Evolutionary conservation across 2,888 invertebrate genomes (phyloP), one percentile per base, ranked within the genome.

Genomic region (Globia sparganii): DNA sequence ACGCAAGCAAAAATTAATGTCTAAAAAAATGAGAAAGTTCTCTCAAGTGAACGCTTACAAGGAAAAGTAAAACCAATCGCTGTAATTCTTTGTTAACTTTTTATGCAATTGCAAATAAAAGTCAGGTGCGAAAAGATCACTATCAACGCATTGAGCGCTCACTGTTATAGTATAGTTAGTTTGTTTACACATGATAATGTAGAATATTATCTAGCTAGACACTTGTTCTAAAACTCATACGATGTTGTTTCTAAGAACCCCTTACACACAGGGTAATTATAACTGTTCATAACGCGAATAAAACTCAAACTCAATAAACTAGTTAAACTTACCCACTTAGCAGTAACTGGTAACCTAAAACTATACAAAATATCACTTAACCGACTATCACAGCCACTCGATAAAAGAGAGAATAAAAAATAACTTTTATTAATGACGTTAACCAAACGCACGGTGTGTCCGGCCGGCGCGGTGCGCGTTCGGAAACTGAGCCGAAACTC

Each of bases 321-420:
- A n/a, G n/a, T n/a, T n/a, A 80, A 86, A 92, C 93, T 93, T 85
- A 93, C 93, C 92, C 78, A 69, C 78, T 85, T 78, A 88, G 81
- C 75, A 88, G 87, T 82, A 68, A 83, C 72, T 72, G 66, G 77
- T 88, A 81, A 88, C 70, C 87, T 83, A 86, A 75, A 89, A 90
- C 89, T 91, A 90, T 88, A 85, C 72, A 90, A 91, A 92, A 89
- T 93, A 93, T 90, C 93, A 93, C 94, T 92, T 89, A 88, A 86
- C 75, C 73, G 89, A 89, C 89, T 89, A 92, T 92, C 92, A 94
- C 94, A 94, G 94, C 89, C 94, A 93, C 93, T 88, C 77, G 86
- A 81, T 84, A 85, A 78, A 75, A 84, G 77, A 84, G 59, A 76
- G 49, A 70, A 75, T 69, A 86, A 86, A 84, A 89, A 88, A 87